These are phyloP conservation scores for Pavo muticus DNA, from an alignment of 2,113 vertebrate species.

Conservation along the genomic window DNA sequence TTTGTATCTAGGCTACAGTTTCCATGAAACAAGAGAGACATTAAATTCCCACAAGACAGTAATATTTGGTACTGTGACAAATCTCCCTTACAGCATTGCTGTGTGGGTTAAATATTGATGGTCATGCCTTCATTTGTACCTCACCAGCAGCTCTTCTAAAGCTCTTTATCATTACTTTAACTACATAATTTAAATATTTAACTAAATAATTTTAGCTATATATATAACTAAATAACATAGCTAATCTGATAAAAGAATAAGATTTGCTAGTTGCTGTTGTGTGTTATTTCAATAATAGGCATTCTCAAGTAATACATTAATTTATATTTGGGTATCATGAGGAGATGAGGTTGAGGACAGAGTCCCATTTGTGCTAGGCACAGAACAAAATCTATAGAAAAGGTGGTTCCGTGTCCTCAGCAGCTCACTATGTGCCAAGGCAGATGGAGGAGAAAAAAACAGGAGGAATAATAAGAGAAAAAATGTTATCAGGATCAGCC, in stretches of 20 bases:
- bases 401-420: rapidly evolving
- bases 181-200: neutral
- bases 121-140: neutral
- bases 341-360: neutral
- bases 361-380: neutral
- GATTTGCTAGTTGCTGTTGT: neutral
- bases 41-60: constrained; percentile 19
- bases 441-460: neutral
- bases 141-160: neutral
- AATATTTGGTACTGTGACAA: constrained; percentile 55
- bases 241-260: neutral
- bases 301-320: neutral
- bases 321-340: neutral
- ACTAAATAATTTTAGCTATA: neutral
- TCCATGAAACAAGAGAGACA: constrained; percentile 42
- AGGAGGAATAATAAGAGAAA: neutral
- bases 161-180: neutral
- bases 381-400: neutral
- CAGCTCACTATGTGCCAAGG: neutral
- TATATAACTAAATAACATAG: neutral
- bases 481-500: neutral
- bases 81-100: neutral
- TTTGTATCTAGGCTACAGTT: constrained; percentile 50
- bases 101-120: neutral
- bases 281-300: neutral